Evolutionary conservation across 2,797 vertebrate genomes (phyloP).

Genomic region (Mormyrus proboscirostris): DNA sequence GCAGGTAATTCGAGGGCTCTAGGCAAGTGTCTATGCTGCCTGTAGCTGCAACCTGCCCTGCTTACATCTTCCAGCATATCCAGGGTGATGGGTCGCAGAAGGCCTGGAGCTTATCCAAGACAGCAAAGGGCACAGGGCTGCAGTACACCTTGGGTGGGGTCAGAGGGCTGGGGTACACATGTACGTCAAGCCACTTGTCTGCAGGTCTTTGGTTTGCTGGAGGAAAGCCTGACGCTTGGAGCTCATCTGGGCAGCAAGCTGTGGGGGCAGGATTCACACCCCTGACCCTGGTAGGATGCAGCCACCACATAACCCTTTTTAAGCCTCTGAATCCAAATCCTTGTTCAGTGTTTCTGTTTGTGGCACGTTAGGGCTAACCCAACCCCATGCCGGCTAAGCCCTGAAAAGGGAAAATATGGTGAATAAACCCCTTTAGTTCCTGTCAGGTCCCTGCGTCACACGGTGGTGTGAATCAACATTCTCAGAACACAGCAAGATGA

Average conservation of each 20-base stretch:
- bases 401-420: not conserved
- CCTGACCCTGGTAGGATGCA: not conserved
- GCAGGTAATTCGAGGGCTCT: not conserved
- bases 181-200: not conserved
- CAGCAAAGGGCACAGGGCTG: not conserved
- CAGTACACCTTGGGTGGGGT: not conserved
- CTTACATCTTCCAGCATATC: not conserved
- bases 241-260: not conserved
- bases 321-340: not conserved
- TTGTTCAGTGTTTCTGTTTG: not conserved
- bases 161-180: not conserved
- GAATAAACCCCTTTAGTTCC: not conserved
- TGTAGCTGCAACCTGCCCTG: not conserved
- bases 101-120: not conserved
- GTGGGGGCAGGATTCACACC: not conserved
- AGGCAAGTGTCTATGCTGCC: not conserved
- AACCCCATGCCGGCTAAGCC: not conserved
- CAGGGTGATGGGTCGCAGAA: not conserved
- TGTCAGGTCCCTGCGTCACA: not conserved
- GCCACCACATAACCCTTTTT: not conserved
- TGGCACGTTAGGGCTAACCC: not conserved
- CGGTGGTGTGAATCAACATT: not conserved
- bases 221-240: not conserved
- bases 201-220: not conserved
- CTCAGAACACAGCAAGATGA: not conserved